Evolutionary conservation across 2,797 vertebrate species (phyloP).

Genomic region (Euthynnus affinis): DNA sequence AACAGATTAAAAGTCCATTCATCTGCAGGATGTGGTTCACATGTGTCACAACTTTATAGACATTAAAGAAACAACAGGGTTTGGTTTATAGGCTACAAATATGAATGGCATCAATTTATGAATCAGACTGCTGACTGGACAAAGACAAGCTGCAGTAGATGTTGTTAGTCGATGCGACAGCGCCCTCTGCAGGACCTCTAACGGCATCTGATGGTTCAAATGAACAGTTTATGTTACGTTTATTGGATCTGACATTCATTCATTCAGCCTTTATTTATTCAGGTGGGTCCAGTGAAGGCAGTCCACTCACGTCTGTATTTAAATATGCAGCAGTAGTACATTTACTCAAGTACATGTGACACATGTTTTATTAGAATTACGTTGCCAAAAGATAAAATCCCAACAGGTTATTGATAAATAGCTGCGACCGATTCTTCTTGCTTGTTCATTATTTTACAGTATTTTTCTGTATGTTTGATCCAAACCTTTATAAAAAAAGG

Average conservation of each 20-base stretch:
- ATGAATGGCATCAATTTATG: conserved; percentile 50
- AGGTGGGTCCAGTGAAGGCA: too few species aligned
- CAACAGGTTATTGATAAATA: too few species aligned
- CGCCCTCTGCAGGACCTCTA: conserved; percentile 37
- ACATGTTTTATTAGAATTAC: too few species aligned
- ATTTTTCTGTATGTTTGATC: too few species aligned
- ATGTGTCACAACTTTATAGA: not conserved
- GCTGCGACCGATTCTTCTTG: too few species aligned
- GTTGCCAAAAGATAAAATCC: too few species aligned
- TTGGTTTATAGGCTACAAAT: not conserved
- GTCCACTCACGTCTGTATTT: too few species aligned
- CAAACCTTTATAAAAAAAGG: too few species aligned
- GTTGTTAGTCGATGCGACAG: not conserved
- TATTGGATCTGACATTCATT: not conserved
- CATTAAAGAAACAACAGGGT: not conserved
- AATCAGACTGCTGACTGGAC: conserved; percentile 35
- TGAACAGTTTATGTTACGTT: not conserved
- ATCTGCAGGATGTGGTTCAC: not conserved
- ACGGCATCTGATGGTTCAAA: too few species aligned
- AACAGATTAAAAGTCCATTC: not conserved
- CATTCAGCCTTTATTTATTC: not conserved
- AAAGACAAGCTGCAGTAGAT: conserved; percentile 11
- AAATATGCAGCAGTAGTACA: too few species aligned
- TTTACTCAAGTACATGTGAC: too few species aligned
- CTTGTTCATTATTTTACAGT: too few species aligned